These are phyloP conservation scores for Drosophila tanythrix DNA, from an alignment of 2,888 invertebrate species.

Conservation along the genomic window DNA sequence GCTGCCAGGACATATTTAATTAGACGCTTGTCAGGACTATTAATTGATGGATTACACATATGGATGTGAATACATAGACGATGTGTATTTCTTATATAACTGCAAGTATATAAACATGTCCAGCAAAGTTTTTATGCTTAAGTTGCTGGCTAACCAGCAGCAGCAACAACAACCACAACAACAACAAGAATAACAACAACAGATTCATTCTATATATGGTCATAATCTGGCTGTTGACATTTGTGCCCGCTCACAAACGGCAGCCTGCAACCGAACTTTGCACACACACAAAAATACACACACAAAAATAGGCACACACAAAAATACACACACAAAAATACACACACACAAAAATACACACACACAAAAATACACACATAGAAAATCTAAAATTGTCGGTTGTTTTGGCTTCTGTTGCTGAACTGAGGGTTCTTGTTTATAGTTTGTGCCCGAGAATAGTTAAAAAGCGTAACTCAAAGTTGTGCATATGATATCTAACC, in stretches of 20 bases:
- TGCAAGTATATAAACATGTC: conserved; percentile 10
- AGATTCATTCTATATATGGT: conserved; percentile 38
- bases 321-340: conserved; percentile 15
- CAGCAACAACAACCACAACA: conserved; percentile 20
- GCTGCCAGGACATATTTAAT: conserved; percentile 67
- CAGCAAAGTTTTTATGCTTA: conserved; percentile 39
- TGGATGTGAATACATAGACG: conserved; percentile 10
- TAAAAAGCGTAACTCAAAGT: conserved; percentile 2
- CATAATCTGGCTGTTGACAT: conserved; percentile 71
- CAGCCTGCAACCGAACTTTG: conserved; percentile 45
- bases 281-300: conserved; percentile 8
- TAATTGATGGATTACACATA: conserved; percentile 70
- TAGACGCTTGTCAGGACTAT: conserved; percentile 70
- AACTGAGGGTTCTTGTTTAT: conserved; percentile 35
- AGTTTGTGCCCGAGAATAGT: conserved; percentile 33
- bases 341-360: conserved; percentile 8
- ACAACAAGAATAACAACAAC: conserved; percentile 26
- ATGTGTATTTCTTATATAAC: conserved; percentile 12
- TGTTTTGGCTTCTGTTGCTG: conserved; percentile 34
- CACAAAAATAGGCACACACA: conserved; percentile 6
- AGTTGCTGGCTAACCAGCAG: conserved; percentile 63
- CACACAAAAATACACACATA: conserved; percentile 17
- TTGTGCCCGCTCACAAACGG: conserved; percentile 61
- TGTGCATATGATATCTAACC: background rate
- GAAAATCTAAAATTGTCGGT: conserved; percentile 22